Conservation (phyloP, 2,888 invertebrate species). For the Diplazon laetatorius region DNA sequence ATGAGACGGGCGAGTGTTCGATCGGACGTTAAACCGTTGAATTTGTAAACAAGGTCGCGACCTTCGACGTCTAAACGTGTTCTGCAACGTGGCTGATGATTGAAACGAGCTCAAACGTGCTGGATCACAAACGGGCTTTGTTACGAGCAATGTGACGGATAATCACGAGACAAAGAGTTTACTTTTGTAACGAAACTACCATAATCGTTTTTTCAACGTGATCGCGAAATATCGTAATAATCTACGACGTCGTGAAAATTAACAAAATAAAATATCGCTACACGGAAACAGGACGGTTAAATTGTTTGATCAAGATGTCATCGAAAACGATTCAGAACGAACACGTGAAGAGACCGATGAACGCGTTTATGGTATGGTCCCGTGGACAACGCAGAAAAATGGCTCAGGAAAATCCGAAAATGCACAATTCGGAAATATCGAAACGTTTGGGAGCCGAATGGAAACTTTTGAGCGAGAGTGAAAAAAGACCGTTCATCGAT, state of each 20-base stretch:
- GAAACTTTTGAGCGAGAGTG: constrained; percentile 93
- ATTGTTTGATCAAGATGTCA: constrained; percentile 73
- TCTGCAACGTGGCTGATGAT: too few species aligned
- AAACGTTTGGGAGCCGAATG: constrained; percentile 94
- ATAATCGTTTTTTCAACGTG: too few species aligned
- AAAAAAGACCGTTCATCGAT: constrained; percentile 95
- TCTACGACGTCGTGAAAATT: too few species aligned
- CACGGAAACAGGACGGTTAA: neutral
- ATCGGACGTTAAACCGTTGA: neutral
- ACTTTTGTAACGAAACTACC: too few species aligned
- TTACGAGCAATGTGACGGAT: too few species aligned
- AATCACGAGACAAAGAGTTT: too few species aligned
- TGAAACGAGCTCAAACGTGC: too few species aligned
- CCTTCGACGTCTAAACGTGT: neutral
- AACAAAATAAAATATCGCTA: neutral
- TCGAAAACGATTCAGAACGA: constrained; percentile 84
- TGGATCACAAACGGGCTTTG: too few species aligned
- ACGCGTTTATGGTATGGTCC: constrained; percentile 98
- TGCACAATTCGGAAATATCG: constrained; percentile 96
- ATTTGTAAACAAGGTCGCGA: constrained; percentile 1
- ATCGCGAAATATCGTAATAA: too few species aligned
- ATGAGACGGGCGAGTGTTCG: too few species aligned
- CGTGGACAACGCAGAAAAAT: constrained; percentile 94
- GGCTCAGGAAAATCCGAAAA: constrained; percentile 96
- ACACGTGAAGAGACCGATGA: constrained; percentile 97